Conservation (phyloP, 1,140 invertebrate genomes). For the Habropoda laboriosa region DNA sequence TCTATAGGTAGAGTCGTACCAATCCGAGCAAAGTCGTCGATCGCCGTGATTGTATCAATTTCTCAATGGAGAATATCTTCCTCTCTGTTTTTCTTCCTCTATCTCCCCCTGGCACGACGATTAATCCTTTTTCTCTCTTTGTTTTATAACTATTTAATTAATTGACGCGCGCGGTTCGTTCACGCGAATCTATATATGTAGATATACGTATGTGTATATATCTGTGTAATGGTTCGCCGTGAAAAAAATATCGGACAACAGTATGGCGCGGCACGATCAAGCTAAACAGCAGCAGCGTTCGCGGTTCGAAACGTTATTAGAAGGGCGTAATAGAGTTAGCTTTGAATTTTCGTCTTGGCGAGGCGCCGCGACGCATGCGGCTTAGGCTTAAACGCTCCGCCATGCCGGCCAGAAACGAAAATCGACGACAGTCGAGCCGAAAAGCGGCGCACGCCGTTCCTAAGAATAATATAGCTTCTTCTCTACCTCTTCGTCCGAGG, state of each 20-base stretch:
- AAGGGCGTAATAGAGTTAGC: conserved; percentile 61
- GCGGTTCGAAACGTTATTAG: conserved; percentile 79
- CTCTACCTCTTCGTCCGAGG: not conserved
- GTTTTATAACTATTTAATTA: not conserved
- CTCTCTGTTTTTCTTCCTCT: conserved; percentile 23
- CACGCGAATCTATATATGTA: not conserved
- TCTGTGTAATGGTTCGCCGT: too few species aligned
- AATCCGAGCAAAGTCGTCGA: conserved; percentile 9
- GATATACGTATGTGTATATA: too few species aligned
- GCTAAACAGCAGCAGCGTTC: conserved; percentile 79
- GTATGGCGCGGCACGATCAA: conserved; percentile 79
- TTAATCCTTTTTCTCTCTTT: not conserved
- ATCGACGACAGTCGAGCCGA: conserved; percentile 33
- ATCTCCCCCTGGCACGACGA: not conserved
- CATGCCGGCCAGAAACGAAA: conserved; percentile 64
- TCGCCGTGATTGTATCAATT: conserved; percentile 29
- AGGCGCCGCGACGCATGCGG: conserved; percentile 78
- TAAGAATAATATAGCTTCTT: conserved; percentile 72
- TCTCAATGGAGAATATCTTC: not conserved
- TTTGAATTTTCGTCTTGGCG: conserved; percentile 72
- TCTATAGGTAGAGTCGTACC: conserved; percentile 10
- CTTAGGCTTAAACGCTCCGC: conserved; percentile 49
- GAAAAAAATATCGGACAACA: conserved; percentile 66
- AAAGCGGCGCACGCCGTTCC: conserved; percentile 49
- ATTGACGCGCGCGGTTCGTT: not conserved